Conservation (phyloP, 1,140 invertebrate species). For the Tetraneura akinire region DNA sequence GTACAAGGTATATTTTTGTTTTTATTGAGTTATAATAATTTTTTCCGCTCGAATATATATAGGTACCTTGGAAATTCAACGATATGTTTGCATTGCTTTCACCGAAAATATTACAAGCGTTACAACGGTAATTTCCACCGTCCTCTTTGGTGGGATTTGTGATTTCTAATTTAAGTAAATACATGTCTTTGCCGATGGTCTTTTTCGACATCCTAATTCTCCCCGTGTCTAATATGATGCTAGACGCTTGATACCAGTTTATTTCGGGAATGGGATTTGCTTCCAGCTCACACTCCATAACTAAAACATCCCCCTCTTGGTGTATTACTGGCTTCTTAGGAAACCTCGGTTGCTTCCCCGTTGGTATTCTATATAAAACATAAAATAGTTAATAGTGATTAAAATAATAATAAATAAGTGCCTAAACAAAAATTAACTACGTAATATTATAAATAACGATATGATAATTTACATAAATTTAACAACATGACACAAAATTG, state of each 20-base stretch:
- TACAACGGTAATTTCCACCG: constrained; percentile 97
- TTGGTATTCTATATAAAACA: constrained; percentile 75
- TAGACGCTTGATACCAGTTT: constrained; percentile 89
- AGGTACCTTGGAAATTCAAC: constrained; percentile 93
- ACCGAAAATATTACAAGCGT: constrained; percentile 96
- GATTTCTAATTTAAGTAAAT: constrained; percentile 88
- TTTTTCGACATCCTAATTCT: constrained; percentile 86
- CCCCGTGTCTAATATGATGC: constrained; percentile 75
- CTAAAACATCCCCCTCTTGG: constrained; percentile 88
- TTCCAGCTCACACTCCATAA: constrained; percentile 95
- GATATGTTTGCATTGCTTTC: constrained; percentile 99
- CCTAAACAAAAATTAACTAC: no score
- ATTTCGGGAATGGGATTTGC: constrained; percentile 93
- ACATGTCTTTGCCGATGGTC: constrained; percentile 83
- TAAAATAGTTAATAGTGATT: no score
- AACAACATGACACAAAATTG: no score
- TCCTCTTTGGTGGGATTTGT: constrained; percentile 91
- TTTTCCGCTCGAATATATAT: constrained; percentile 58
- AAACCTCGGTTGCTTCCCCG: constrained; percentile 92
- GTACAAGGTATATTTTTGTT: not conserved
- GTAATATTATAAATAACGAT: no score
- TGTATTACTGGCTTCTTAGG: constrained; percentile 96
- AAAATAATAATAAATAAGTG: no score
- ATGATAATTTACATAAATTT: no score
- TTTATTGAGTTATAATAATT: constrained; percentile 13